A percentile compares a stretch with the other conserved stretches of the same genome.
These are phyloP conservation scores for Napeogenes inachia DNA, from an alignment of 2,888 invertebrate genomes.

Conservation along the genomic window DNA sequence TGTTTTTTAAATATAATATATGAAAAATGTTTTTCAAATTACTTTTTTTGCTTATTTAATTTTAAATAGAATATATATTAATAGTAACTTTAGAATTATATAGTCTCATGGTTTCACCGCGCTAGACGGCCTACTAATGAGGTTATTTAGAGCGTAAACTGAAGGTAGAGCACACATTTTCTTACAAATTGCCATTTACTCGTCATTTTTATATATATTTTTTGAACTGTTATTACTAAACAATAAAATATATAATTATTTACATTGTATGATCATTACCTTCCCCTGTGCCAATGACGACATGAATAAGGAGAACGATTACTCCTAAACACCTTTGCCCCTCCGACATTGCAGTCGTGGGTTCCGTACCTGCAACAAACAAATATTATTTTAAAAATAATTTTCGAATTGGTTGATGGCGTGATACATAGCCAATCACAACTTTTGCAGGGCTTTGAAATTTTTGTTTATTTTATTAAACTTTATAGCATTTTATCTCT, in stretches of 20 bases:
- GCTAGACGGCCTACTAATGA: constrained; percentile 24
- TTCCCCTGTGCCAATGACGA: constrained; percentile 67
- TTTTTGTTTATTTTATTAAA: too few relatives aligned
- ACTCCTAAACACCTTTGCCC: constrained; percentile 63
- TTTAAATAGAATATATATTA: constrained; percentile 1
- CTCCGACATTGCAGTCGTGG: constrained; percentile 62
- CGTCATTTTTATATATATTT: too few relatives aligned
- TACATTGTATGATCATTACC: constrained; percentile 38
- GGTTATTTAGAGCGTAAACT: constrained; percentile 26
- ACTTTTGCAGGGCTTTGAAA: too few relatives aligned
- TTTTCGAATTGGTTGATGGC: too few relatives aligned
- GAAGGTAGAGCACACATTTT: constrained; percentile 17
- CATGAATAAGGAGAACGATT: constrained; percentile 64
- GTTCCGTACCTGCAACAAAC: constrained; percentile 43
- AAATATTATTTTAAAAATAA: neutral
- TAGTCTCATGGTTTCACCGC: constrained; percentile 19
- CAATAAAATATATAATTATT: neutral
- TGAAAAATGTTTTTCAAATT: neutral
- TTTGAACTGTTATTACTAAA: too few relatives aligned
- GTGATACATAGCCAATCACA: too few relatives aligned
- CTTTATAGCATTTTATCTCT: too few relatives aligned
- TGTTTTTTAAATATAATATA: too few relatives aligned
- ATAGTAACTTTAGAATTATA: neutral
- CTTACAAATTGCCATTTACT: constrained; percentile 11
- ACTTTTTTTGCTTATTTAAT: constrained; percentile 1